Base-by-base conservation (phyloP, 2,888 invertebrate genomes). In the Rhagophthalmus giganteus region DNA sequence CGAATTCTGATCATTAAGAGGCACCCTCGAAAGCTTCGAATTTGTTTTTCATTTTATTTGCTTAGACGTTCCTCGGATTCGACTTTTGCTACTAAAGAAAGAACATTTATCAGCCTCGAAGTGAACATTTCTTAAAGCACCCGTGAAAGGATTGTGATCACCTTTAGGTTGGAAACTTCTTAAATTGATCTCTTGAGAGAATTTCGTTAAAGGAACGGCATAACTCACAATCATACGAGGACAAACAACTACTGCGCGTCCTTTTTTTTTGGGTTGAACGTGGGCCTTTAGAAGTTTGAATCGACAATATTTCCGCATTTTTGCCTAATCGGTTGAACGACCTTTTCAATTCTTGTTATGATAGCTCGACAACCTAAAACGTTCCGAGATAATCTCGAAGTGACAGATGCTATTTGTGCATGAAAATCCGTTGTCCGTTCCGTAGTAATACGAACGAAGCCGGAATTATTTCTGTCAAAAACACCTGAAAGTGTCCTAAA, bases 61-160 rank as follows among this genome's bases (percentile, higher is more conserved):
- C n/a, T n/a, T n/a, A n/a, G n/a, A n/a, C n/a, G n/a, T n/a, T n/a
- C n/a, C n/a, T n/a, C n/a, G n/a, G n/a, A n/a, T n/a, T n/a, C n/a
- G n/a, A n/a, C n/a, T n/a, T n/a, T n/a, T n/a, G n/a, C n/a, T n/a
- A n/a, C n/a, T n/a, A n/a, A n/a, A n/a, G n/a, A n/a, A n/a, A n/a
- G n/a, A n/a, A n/a, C 38, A 50, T 50, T 50, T 45, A 44, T 50
- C 44, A 50, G 44, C 33, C 38, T 27, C 11, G 44, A 37, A 49
- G 42, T 44, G 50, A 31, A 32, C 50, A 41, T 49, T 49, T 41
- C 35, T 49, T 49, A 33, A 49, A 48, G 48, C 20, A 40, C 28
- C 48, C 48, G 40, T 33, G 48, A 48, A 48, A 35, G 31, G 37
- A 41, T 42, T 42, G 30, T 37, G 49, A 49, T 49, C 49, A 49